phyloP scores from a whole-genome alignment of 2,113 vertebrate species.

The Charadrius vociferus region DNA sequence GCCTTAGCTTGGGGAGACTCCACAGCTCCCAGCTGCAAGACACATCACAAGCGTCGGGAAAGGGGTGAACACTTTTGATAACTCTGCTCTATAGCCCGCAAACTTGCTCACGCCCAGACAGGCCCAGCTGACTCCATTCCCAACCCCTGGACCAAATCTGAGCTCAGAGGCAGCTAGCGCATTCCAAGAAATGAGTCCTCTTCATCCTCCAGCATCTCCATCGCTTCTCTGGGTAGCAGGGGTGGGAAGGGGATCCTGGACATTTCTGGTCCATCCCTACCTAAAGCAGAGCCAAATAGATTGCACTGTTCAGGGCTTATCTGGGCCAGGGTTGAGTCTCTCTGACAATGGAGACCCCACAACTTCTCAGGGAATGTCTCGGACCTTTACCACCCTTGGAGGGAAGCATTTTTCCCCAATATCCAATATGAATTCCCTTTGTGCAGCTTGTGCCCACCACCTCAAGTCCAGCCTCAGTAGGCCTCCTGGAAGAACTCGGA shows the following conservation, averaged over 20 bases:
- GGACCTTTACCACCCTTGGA: background rate
- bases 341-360: background rate
- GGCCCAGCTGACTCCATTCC: background rate
- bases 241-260: background rate
- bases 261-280: background rate
- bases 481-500: background rate
- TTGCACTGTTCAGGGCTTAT: background rate
- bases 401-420: background rate
- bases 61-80: background rate
- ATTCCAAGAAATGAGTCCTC: background rate
- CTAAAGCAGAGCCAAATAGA: background rate
- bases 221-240: background rate
- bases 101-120: background rate
- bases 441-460: background rate
- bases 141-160: background rate
- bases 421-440: background rate
- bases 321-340: background rate
- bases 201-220: background rate
- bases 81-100: background rate
- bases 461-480: background rate
- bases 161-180: background rate
- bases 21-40: background rate
- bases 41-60: background rate
- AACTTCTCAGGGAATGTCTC: background rate
- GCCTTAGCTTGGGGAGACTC: background rate